Base-by-base conservation (phyloP, 2,888 invertebrate species). In the Digitonthophagus gazella region DNA sequence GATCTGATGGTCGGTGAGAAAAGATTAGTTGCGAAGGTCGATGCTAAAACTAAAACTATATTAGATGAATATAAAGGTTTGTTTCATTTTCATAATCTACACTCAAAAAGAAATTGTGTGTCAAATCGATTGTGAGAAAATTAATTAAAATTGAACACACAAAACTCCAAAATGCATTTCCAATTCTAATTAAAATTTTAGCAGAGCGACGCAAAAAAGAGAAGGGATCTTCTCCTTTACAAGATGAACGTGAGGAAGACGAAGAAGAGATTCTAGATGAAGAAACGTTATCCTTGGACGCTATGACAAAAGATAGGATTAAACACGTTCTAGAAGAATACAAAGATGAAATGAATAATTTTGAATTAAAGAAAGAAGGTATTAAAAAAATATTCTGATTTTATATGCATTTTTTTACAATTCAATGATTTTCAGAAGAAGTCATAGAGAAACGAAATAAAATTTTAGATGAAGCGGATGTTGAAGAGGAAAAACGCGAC, bases 401-500 rank as follows among this genome's bases (percentile, higher is more conserved):
- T 44, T 44, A 18, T 16, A 55, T 61, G 54, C 15, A 63, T 57
- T 57, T 18, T 19, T 20, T 18, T 6, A 2, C 14, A 55, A 54
- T 57, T 61, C 61, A 66, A 3, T 71, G 69, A 18, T 67, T 80
- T 78, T 11, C 84, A 89, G 90, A 90, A 83, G 90, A 90, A 81
- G 88, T 88, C 70, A 86, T 87, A 70, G 87, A 87, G 68, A 88
- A 88, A 75, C 86, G 88, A 75, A 88, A 88, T 72, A 89, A 89
- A 78, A 88, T 89, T 70, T 84, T 94, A 28, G 93, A 93, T 76
- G 93, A 94, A 78, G 92, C 93, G 22, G 96, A 95, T 81, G 91
- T 97, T 71, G 98, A 98, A 80, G 97, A 97, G 84, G 97, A 97
- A 80, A 97, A 97, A 83, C 91, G 96, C 64, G 96, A 96, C 83